Evolutionary conservation across 2,113 vertebrate species (phyloP).

Genomic region (Paracanthobrama guichenoti): DNA sequence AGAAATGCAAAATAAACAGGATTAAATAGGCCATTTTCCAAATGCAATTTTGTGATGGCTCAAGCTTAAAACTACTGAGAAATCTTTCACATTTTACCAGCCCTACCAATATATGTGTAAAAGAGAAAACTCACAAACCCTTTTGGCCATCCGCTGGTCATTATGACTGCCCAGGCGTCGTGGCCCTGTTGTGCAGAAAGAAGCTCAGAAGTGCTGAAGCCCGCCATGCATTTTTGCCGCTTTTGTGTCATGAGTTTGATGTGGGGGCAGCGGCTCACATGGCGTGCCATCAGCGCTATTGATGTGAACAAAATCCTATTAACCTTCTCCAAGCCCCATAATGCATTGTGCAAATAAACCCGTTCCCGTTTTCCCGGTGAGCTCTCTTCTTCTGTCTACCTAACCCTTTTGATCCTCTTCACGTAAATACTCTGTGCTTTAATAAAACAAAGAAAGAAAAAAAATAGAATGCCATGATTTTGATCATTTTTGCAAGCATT

Average conservation of each 20-base stretch:
- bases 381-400: conserved; percentile 40
- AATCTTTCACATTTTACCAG: not conserved
- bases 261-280: conserved; percentile 46
- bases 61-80: not conserved
- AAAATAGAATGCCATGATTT: not conserved
- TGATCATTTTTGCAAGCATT: not conserved
- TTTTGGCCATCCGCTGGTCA: conserved; percentile 66
- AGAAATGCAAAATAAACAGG: conserved; percentile 16
- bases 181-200: conserved; percentile 63
- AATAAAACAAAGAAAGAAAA: conserved; percentile 10
- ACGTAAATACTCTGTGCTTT: conserved; percentile 27
- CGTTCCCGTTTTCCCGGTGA: conserved; percentile 42
- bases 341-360: conserved; percentile 67
- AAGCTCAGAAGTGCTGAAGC: conserved; percentile 63
- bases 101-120: not conserved
- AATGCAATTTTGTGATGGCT: not conserved
- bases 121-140: conserved; percentile 16
- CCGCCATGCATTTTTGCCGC: conserved; percentile 61
- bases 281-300: conserved; percentile 58
- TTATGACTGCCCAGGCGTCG: conserved; percentile 56
- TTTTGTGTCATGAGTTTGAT: conserved; percentile 58
- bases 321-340: conserved; percentile 58
- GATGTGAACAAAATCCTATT: conserved; percentile 74
- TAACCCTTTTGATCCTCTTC: conserved; percentile 24
- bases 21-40: conserved; percentile 8